Evolutionary conservation across 2,888 invertebrate genomes (phyloP), one percentile per base, ranked within the genome.

Genomic region (Encarsia formosa): DNA sequence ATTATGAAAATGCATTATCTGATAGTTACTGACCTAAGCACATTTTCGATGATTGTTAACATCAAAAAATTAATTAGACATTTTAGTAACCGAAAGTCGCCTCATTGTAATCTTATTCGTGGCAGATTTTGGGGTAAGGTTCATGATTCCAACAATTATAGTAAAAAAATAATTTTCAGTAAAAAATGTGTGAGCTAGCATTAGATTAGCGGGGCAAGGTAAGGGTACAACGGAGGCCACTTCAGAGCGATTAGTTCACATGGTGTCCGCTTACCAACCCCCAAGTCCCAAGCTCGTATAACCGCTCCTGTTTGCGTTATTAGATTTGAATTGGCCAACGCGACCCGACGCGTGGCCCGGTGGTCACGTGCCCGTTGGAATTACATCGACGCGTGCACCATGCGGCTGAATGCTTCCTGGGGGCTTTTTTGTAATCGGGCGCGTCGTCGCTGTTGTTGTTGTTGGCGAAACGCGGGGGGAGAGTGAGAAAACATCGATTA

Each of bases 231-330:
- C 39, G 43, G 61, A 59, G 60, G 63, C 68, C 69, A 71, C 70
- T 71, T 68, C 63, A 61, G 53, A 63, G 56, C 70, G 71, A 71
- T 72, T 72, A 71, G 71, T 72, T 72, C 71, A 71, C 71, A 72
- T 70, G 71, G 71, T 72, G 68, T 72, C 65, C 58, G 63, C 62
- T 72, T 71, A 68, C 60, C 32, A 26, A 6, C 5, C 31, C 24
- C 59, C 22, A 4, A 11, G 11, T 13, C 34, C 23, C 8, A 38
- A 38, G 38, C 15, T 54, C 61, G 59, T 69, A 68, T 66, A 55
- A 42, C 61, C 63, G 65, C 66, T n/a, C n/a, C n/a, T 71, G 71
- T 71, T 72, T 72, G 70, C 62, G 64, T 72, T 72, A 72, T 72
- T 72, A 72, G 71, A 71, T 72, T 71, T 71, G 65, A 70, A 71